phyloP scores from a whole-genome alignment of 2,113 vertebrate genomes.

The Callaeas wilsoni region DNA sequence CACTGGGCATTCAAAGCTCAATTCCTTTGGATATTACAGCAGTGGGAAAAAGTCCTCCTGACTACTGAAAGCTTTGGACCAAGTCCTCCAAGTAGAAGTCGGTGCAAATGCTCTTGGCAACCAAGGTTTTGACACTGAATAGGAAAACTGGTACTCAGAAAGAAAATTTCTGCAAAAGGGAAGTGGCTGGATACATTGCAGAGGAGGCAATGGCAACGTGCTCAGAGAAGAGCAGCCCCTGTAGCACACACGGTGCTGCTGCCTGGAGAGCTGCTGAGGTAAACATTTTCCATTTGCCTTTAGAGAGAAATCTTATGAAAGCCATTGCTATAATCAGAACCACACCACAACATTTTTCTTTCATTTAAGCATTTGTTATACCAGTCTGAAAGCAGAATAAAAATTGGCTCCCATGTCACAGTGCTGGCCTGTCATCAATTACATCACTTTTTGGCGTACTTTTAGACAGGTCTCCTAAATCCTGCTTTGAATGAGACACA shows the following conservation, averaged over 20 bases:
- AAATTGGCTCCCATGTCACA: not conserved
- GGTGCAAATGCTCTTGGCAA: not conserved
- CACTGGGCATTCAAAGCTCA: not conserved
- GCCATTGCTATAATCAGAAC: not conserved
- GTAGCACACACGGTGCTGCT: not conserved
- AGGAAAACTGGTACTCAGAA: not conserved
- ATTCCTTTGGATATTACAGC: not conserved
- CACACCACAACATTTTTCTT: not conserved
- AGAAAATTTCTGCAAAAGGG: not conserved
- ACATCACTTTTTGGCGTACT: not conserved
- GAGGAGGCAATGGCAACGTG: fast-evolving
- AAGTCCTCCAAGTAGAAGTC: not conserved
- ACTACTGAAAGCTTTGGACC: not conserved
- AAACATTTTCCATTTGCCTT: not conserved
- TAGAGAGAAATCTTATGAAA: not conserved
- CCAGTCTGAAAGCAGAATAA: not conserved
- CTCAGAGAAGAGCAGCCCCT: not conserved
- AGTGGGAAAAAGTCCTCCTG: not conserved
- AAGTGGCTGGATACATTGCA: fast-evolving
- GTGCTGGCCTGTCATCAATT: not conserved
- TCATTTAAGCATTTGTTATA: not conserved
- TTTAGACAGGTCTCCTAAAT: not conserved
- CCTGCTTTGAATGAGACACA: not conserved
- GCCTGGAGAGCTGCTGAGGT: not conserved
- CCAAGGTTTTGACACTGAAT: not conserved